Evolutionary conservation across 2,888 invertebrate species (phyloP).

Genomic region (Chrysotoxum bicinctum): DNA sequence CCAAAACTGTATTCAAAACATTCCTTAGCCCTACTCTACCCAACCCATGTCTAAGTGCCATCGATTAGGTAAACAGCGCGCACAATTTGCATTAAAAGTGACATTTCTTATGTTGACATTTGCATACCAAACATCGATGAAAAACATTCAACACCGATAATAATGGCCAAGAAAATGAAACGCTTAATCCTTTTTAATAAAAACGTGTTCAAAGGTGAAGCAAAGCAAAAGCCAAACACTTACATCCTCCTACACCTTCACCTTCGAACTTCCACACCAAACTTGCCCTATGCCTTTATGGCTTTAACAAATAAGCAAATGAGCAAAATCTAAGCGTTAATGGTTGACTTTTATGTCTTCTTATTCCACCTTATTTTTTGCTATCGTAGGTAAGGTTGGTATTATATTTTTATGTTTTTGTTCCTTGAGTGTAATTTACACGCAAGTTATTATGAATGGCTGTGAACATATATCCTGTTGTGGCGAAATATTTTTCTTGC

Average conservation of each 20-base stretch:
- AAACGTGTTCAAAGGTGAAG: neutral
- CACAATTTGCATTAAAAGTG: neutral
- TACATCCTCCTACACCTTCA: neutral
- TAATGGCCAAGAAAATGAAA: conserved; percentile 6
- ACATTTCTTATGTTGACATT: conserved; percentile 1
- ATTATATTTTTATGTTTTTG: neutral
- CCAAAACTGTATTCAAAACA: too few relatives aligned
- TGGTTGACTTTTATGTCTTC: conserved; percentile 9
- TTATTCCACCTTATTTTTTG: neutral
- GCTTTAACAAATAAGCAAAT: conserved; percentile 1
- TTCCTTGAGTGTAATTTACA: neutral
- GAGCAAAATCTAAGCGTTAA: conserved; percentile 9
- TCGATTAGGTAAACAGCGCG: neutral
- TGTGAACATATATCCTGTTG: neutral
- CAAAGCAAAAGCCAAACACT: neutral
- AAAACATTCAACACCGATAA: neutral
- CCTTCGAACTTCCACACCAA: neutral
- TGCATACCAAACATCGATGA: neutral
- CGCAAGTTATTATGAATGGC: conserved; percentile 10
- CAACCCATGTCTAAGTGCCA: neutral
- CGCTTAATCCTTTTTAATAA: conserved; percentile 8
- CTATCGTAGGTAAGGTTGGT: neutral
- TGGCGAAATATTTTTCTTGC: neutral
- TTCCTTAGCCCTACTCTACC: too few relatives aligned
- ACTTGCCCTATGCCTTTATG: neutral